Evolutionary conservation across 1,140 invertebrate species (phyloP).

Genomic region (Drosophila arawakana): DNA sequence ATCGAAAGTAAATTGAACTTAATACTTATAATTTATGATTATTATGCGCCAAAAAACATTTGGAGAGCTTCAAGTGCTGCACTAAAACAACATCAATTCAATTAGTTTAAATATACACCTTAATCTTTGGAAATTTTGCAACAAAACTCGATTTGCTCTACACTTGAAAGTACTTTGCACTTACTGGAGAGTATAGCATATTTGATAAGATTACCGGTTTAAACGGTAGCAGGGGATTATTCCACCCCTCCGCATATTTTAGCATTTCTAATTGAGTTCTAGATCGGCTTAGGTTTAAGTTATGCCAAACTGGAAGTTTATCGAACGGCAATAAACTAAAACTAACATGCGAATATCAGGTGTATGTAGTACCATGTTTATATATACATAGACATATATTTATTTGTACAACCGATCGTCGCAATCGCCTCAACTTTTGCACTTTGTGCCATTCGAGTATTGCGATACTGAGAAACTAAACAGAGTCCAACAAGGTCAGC

Average conservation of each 20-base stretch:
- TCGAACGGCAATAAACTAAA: neutral
- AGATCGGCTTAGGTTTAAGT: constrained; percentile 1
- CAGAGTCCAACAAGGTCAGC: constrained; percentile 51
- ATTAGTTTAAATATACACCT: neutral
- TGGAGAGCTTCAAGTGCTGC: constrained; percentile 16
- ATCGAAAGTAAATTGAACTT: constrained; percentile 17
- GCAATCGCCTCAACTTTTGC: constrained; percentile 24
- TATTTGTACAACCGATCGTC: constrained; percentile 14
- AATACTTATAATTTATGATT: constrained; percentile 26
- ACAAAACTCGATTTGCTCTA: constrained; percentile 52
- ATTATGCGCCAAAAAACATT: neutral
- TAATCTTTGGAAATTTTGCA: constrained; percentile 39
- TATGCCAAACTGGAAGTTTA: constrained; percentile 1
- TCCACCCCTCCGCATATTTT: constrained; percentile 18
- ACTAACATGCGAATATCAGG: constrained; percentile 3
- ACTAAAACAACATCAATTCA: constrained; percentile 10
- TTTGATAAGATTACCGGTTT: constrained; percentile 66
- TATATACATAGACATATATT: constrained; percentile 1
- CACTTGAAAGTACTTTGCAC: constrained; percentile 63
- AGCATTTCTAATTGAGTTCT: constrained; percentile 50
- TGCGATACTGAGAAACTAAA: neutral
- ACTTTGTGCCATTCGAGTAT: constrained; percentile 25
- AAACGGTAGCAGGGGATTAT: constrained; percentile 36
- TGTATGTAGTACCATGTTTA: constrained; percentile 1
- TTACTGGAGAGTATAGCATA: constrained; percentile 30